These are phyloP conservation scores for Drosophila emarginata DNA, from an alignment of 2,888 invertebrate species.

Conservation along the genomic window DNA sequence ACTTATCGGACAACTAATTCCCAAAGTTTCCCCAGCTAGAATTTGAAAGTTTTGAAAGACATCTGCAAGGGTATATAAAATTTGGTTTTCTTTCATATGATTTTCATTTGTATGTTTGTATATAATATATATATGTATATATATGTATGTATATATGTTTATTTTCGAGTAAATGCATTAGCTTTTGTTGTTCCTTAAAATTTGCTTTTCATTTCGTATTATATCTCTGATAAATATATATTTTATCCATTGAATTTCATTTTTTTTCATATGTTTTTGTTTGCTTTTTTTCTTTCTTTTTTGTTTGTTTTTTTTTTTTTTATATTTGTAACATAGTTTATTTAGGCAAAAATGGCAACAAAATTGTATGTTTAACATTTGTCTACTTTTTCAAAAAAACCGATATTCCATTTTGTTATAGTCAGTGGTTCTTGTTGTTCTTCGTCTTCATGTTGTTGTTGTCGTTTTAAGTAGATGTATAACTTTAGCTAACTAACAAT, in stretches of 20 bases:
- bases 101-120: constrained; percentile 31
- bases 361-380: constrained; percentile 80
- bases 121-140: constrained; percentile 33
- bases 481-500: constrained; percentile 75
- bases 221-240: constrained; percentile 52
- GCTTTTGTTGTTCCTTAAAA: constrained; percentile 35
- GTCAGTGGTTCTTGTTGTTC: constrained; percentile 60
- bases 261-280: constrained; percentile 43
- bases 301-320: constrained; percentile 42
- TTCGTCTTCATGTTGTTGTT: constrained; percentile 9
- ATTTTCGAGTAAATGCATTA: constrained; percentile 36
- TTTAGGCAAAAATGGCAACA: constrained; percentile 83
- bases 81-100: constrained; percentile 32
- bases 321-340: constrained; percentile 80
- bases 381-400: constrained; percentile 65
- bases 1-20: neutral
- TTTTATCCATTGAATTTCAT: constrained; percentile 43
- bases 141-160: constrained; percentile 32
- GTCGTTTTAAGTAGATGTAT: constrained; percentile 64
- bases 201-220: constrained; percentile 31
- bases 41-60: neutral
- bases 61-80: neutral
- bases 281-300: constrained; percentile 31
- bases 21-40: neutral
- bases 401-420: constrained; percentile 45